Base-by-base conservation (phyloP, 1,140 invertebrate species). In the Dolichoris vasculosae region DNA sequence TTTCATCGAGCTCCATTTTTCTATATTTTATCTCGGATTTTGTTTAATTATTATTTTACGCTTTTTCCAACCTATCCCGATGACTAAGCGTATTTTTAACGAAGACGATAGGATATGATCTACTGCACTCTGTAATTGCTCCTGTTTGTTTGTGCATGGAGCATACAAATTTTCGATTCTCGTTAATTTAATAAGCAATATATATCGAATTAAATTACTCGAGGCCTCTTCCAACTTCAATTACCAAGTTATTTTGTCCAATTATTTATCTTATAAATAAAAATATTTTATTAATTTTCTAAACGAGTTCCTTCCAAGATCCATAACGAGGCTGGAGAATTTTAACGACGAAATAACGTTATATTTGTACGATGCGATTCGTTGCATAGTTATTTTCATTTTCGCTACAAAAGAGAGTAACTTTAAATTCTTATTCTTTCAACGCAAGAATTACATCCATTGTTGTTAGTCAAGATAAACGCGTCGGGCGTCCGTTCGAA, bases 401-500 rank as follows among this genome's bases (percentile, higher is more conserved):
- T n/a, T n/a, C n/a, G n/a, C n/a, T n/a, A n/a, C n/a, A n/a, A n/a
- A n/a, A n/a, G n/a, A n/a, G n/a, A n/a, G n/a, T n/a, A n/a, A n/a
- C n/a, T n/a, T n/a, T n/a, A n/a, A n/a, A n/a, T n/a, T n/a, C n/a
- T n/a, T n/a, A n/a, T n/a, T n/a, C n/a, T n/a, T n/a, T n/a, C n/a
- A 26, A 59, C 2, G 23, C 23, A 6, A 59, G 13, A n/a, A n/a
- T n/a, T n/a, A n/a, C n/a, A n/a, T 51, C 73, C 38, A 67, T 80
- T 80, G 59, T 80, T 67, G 46, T 43, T 20, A 43, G 43, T 17
- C 30, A 51, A 82, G 40, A 73, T 51, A 71, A 55, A 71, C 78
- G 43, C n/a, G n/a, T 80, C 15, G 43, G 13, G 2, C 20, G 26
- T 2, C 17, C 40, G 64, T 7, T 38, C 71, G 67, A 82, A 82